Evolutionary conservation across 2,797 vertebrate genomes (phyloP).

Genomic region (Syngnathus acus): DNA sequence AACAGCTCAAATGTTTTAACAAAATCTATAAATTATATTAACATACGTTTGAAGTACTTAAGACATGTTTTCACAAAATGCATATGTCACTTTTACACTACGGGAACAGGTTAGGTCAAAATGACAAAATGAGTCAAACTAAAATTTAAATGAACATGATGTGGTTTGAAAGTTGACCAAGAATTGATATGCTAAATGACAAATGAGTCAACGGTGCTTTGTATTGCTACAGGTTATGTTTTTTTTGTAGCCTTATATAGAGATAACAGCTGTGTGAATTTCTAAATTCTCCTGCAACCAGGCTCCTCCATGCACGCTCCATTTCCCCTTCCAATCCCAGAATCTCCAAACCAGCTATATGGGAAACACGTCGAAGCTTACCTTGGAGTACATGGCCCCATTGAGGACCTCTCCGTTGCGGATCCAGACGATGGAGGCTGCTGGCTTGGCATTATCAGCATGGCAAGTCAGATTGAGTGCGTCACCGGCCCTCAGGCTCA

Average conservation of each 20-base stretch:
- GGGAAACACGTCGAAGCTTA: slow-evolving; percentile 71
- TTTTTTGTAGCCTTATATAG: too few relatives aligned
- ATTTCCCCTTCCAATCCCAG: neutral
- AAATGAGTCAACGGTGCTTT: too few relatives aligned
- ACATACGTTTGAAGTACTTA: too few relatives aligned
- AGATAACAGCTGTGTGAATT: neutral
- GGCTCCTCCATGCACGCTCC: neutral
- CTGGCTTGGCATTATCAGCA: slow-evolving; percentile 92
- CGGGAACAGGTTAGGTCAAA: too few relatives aligned
- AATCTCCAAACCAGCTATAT: slow-evolving; percentile 22
- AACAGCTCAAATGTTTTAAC: neutral
- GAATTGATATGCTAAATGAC: too few relatives aligned
- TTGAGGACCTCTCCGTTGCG: slow-evolving; percentile 89
- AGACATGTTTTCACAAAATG: too few relatives aligned
- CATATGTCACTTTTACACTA: too few relatives aligned
- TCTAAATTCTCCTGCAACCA: neutral
- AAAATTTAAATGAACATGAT: too few relatives aligned
- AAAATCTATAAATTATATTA: too few relatives aligned
- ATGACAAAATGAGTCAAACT: too few relatives aligned
- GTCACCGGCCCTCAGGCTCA: slow-evolving; percentile 90
- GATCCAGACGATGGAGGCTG: slow-evolving; percentile 94
- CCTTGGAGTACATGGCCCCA: slow-evolving; percentile 96
- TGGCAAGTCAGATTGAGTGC: slow-evolving; percentile 95
- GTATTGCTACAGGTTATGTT: too few relatives aligned
- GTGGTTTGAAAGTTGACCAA: too few relatives aligned